A percentile compares a stretch with the other conserved stretches of the same genome.
Evolutionary conservation across 53 echinoderm and acorn worm species (phyloP).

Genomic region (Paracentrotus lividus): DNA sequence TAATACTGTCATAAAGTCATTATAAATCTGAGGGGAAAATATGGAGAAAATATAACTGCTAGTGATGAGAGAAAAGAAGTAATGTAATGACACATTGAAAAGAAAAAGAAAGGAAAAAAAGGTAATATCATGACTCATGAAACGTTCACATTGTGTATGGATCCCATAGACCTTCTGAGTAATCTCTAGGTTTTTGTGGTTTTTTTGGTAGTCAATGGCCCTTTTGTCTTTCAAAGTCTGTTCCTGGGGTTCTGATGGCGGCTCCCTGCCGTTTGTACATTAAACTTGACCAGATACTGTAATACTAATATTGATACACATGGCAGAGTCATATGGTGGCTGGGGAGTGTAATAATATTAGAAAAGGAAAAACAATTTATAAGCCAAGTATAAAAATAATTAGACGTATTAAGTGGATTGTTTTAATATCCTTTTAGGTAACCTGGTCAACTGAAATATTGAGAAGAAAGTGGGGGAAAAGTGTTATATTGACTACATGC

Average conservation of each 20-base stretch:
- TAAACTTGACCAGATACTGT: constrained; percentile 46
- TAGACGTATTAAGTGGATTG: too few relatives aligned
- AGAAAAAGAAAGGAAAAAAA: too few relatives aligned
- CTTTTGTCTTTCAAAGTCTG: constrained; percentile 22
- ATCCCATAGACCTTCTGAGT: constrained; percentile 4
- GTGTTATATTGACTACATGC: too few relatives aligned
- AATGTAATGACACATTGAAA: too few relatives aligned
- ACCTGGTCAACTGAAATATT: too few relatives aligned
- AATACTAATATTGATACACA: constrained; percentile 6
- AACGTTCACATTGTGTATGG: background rate
- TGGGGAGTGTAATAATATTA: background rate
- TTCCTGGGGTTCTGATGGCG: background rate
- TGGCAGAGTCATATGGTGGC: constrained; percentile 10
- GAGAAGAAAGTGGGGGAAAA: too few relatives aligned
- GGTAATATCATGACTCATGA: constrained; percentile 9
- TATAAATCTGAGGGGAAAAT: background rate
- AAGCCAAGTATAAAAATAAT: too few relatives aligned
- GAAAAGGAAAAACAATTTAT: constrained; percentile 24
- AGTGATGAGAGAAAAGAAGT: constrained; percentile 27
- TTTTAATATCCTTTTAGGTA: too few relatives aligned
- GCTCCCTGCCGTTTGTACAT: constrained; percentile 11
- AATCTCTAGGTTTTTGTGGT: constrained; percentile 44
- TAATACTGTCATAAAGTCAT: background rate
- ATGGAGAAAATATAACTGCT: background rate
- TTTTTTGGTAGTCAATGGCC: constrained; percentile 36